Conservation (phyloP, 2,888 invertebrate species). For the Phaonia tiefii region DNA sequence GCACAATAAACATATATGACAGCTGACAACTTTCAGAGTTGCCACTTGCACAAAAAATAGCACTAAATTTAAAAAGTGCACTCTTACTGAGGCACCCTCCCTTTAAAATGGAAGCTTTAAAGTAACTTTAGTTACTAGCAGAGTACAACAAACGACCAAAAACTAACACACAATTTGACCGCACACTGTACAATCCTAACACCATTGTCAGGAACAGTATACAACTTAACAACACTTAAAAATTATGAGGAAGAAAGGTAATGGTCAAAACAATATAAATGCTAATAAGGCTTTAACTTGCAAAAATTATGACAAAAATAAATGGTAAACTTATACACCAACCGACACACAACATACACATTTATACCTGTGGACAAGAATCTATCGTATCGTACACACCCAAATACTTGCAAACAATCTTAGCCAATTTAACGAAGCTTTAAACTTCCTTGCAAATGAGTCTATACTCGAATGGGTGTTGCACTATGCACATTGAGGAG, state of each 20-base stretch:
- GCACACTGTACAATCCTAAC: background rate
- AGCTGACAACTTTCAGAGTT: too few relatives aligned
- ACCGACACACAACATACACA: constrained; percentile 4
- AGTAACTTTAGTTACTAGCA: too few relatives aligned
- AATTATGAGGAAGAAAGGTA: constrained; percentile 44
- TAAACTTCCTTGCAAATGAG: background rate
- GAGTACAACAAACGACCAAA: too few relatives aligned
- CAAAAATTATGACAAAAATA: constrained; percentile 52
- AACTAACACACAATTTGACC: too few relatives aligned
- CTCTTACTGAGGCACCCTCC: too few relatives aligned
- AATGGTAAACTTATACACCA: constrained; percentile 18
- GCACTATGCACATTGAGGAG: background rate
- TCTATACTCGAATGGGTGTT: background rate
- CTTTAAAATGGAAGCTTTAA: too few relatives aligned
- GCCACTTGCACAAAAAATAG: too few relatives aligned
- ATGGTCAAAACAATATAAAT: constrained; percentile 67
- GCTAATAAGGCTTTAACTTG: constrained; percentile 63
- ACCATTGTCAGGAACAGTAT: constrained; percentile 17
- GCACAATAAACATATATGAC: too few relatives aligned
- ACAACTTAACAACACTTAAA: constrained; percentile 33
- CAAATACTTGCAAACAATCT: background rate
- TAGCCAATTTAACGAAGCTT: background rate
- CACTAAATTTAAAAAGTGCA: too few relatives aligned
- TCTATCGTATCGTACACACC: too few relatives aligned
- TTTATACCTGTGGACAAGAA: background rate